These are phyloP conservation scores for Limnephilus lunatus DNA, from an alignment of 2,888 invertebrate species.

Conservation along the genomic window DNA sequence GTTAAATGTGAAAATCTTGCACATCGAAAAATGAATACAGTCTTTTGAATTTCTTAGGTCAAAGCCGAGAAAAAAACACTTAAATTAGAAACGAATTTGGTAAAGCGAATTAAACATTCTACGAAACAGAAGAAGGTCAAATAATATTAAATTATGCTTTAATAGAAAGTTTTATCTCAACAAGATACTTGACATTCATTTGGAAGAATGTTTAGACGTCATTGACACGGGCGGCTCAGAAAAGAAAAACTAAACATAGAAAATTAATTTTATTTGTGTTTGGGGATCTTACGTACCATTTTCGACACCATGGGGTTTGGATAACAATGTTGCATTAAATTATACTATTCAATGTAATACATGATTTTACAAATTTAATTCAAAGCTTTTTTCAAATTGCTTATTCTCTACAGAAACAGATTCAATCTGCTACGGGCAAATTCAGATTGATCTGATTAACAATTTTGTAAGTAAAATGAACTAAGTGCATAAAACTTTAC, in stretches of 20 bases:
- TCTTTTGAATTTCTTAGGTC: background rate
- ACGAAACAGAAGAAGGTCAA: background rate
- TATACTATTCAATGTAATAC: background rate
- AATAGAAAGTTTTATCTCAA: background rate
- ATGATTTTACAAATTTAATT: background rate
- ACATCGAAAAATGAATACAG: background rate
- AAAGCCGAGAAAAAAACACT: background rate
- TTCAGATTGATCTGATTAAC: too few species aligned
- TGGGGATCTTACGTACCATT: background rate
- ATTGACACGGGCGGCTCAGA: background rate
- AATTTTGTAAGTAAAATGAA: too few species aligned
- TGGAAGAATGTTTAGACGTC: background rate
- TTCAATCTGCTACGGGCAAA: background rate
- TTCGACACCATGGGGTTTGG: background rate
- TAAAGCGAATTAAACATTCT: background rate
- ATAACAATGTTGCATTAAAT: background rate
- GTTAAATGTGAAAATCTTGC: background rate
- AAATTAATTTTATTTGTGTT: background rate
- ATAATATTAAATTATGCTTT: background rate
- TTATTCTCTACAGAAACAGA: background rate
- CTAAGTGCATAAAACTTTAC: too few species aligned
- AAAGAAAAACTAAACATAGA: background rate
- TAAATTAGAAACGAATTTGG: background rate
- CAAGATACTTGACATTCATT: constrained; percentile 1
- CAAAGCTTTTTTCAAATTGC: background rate